These are phyloP conservation scores for Petrolisthes cinctipes DNA, from an alignment of 2,888 invertebrate genomes.

Conservation along the genomic window DNA sequence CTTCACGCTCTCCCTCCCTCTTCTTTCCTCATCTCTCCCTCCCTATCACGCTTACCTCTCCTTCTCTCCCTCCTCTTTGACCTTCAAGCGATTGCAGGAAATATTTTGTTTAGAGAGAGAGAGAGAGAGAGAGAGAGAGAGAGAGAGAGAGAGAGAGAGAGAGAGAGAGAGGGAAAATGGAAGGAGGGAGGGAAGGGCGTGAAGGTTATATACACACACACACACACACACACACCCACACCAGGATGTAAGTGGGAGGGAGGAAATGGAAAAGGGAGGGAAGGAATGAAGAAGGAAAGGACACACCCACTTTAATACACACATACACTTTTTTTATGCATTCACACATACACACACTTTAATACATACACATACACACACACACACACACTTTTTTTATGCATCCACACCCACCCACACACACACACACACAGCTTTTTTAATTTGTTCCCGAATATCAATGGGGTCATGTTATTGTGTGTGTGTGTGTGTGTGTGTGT, in stretches of 20 bases:
- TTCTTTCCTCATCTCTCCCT: too few relatives aligned
- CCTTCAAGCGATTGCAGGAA: not conserved
- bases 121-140: not conserved
- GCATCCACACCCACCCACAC: slow-evolving; percentile 1
- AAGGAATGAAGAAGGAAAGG: not conserved
- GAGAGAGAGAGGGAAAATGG: not conserved
- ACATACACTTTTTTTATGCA: not conserved
- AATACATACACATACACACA: slow-evolving; percentile 16
- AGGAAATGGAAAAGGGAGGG: not conserved
- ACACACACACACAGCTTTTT: too few relatives aligned
- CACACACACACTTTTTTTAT: too few relatives aligned
- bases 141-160: slow-evolving; percentile 13
- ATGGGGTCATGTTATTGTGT: too few relatives aligned
- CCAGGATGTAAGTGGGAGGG: not conserved
- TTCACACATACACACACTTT: not conserved
- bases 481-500: too few relatives aligned
- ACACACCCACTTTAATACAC: slow-evolving; percentile 11
- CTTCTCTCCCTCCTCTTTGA: too few relatives aligned
- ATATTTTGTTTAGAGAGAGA: not conserved
- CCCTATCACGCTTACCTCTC: too few relatives aligned
- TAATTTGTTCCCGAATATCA: too few relatives aligned
- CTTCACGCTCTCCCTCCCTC: too few relatives aligned
- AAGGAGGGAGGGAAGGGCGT: not conserved
- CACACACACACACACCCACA: not conserved
- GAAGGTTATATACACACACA: not conserved